Base-by-base conservation (phyloP, 2,797 vertebrate genomes). In the Gymnopithys bicolor region DNA sequence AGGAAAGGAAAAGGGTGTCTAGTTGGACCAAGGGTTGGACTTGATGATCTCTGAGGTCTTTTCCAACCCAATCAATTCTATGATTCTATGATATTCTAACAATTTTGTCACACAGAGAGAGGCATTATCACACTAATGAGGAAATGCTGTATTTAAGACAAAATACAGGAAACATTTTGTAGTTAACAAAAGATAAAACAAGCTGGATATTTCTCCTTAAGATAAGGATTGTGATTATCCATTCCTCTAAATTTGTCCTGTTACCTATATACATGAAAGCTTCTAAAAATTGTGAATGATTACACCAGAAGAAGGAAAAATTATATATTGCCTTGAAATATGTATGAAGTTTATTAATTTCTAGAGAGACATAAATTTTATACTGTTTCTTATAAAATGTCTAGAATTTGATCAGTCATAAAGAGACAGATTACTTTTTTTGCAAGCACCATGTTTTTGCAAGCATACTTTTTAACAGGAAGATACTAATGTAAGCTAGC, bases 361-460 rank as follows among this genome's bases (percentile, higher is more conserved):
- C 87, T 67, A 83, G 41, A 60, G 30, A 39, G 14, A 76, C 48
- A 76, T 66, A 41, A 66, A 32, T 25, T 58, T 87, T 46, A 59
- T 56, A 83, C 22, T 30, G 11, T 83, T 83, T 87, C 58, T 69
- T 75, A 78, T 49, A 86, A 91, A 85, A 85, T 27, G 10, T 55
- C 71, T 19, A 84, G 62, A 93, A 80, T 75, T 93, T 85, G 43
- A 80, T 95, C 49, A 71, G 73, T 71, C 41, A 35, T 62, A 59
- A 70, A 75, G 30, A 89, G 49, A 85, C 19, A 25, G 33, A 78
- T 59, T 10, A 45, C 19, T 71, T 71, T 84, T 74, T 62, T 13
- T 17, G 52, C 49, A 75, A 87, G 60, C 27, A 37, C 23, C 74
- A 19, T 30, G 43, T 62, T 78, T 78, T 77, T 89, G 51, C n/a